phyloP scores from a whole-genome alignment of 2,888 invertebrate species.

The Noctuana brunneofusca region DNA sequence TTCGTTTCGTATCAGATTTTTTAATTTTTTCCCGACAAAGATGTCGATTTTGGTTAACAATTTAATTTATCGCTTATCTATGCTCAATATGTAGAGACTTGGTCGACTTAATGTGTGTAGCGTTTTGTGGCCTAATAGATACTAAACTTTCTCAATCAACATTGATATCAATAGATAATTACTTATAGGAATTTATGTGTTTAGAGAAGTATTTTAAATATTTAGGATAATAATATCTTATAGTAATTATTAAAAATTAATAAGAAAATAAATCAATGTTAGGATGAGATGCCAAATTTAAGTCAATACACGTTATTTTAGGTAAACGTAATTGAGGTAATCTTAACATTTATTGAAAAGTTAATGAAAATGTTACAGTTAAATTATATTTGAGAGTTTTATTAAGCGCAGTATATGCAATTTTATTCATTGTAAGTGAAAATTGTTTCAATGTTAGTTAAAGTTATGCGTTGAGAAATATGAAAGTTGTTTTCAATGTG shows the following conservation, averaged over 20 bases:
- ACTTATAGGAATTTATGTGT: conserved; percentile 79
- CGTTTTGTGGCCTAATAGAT: conserved; percentile 79
- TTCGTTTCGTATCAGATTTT: background rate
- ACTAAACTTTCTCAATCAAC: conserved; percentile 66
- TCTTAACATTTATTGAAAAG: conserved; percentile 81
- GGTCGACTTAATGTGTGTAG: conserved; percentile 62
- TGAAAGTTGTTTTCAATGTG: conserved; percentile 65
- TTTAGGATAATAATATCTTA: conserved; percentile 78
- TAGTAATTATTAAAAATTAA: conserved; percentile 64
- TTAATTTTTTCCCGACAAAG: conserved; percentile 4
- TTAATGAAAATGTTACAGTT: conserved; percentile 81
- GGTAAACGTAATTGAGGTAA: conserved; percentile 82
- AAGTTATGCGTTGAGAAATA: conserved; percentile 78
- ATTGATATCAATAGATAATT: conserved; percentile 79
- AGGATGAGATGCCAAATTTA: conserved; percentile 85
- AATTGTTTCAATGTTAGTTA: conserved; percentile 82
- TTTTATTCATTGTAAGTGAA: conserved; percentile 81
- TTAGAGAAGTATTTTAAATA: conserved; percentile 83
- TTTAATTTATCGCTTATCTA: conserved; percentile 43
- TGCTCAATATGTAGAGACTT: conserved; percentile 56
- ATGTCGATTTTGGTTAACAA: conserved; percentile 30
- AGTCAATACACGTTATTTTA: conserved; percentile 86
- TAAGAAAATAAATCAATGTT: conserved; percentile 78
- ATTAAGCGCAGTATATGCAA: conserved; percentile 81
- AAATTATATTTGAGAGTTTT: conserved; percentile 83